Conservation (phyloP, 1,140 invertebrate species). For the Laupala kohalensis region DNA sequence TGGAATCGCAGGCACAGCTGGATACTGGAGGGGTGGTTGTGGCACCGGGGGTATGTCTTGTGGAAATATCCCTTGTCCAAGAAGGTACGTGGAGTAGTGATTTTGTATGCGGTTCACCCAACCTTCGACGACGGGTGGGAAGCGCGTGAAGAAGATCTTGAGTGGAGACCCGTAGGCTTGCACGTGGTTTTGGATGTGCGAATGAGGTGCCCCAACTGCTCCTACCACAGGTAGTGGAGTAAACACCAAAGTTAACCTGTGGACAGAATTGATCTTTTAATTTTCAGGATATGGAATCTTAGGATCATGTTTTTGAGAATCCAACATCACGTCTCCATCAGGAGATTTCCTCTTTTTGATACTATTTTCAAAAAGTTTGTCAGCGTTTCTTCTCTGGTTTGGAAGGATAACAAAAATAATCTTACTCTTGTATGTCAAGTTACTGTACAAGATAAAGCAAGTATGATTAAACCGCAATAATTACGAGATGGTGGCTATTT, state of each 20-base stretch:
- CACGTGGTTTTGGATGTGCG: neutral
- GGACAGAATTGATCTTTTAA: neutral
- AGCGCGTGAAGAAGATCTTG: slow-evolving; percentile 17
- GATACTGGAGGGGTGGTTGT: neutral
- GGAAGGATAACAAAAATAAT: too few species aligned
- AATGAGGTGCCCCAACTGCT: neutral
- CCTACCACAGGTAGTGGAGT: neutral
- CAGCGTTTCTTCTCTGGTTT: too few species aligned
- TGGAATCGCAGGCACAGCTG: too few species aligned
- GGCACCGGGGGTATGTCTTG: neutral
- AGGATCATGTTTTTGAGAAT: too few species aligned
- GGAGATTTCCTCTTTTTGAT: too few species aligned
- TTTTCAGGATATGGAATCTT: too few species aligned
- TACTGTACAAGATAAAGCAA: too few species aligned
- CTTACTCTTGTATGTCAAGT: too few species aligned
- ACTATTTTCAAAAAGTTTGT: too few species aligned
- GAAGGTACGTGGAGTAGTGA: slow-evolving; percentile 21
- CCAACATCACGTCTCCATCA: too few species aligned
- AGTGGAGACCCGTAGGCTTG: neutral
- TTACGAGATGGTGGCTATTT: too few species aligned
- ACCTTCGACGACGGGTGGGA: slow-evolving; percentile 45
- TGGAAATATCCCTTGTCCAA: neutral
- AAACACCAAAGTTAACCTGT: neutral
- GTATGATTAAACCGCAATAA: too few species aligned
- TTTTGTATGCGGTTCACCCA: slow-evolving; percentile 43